Evolutionary conservation across 2,113 vertebrate species (phyloP).

Genomic region (Myanophis thanlyinensis): DNA sequence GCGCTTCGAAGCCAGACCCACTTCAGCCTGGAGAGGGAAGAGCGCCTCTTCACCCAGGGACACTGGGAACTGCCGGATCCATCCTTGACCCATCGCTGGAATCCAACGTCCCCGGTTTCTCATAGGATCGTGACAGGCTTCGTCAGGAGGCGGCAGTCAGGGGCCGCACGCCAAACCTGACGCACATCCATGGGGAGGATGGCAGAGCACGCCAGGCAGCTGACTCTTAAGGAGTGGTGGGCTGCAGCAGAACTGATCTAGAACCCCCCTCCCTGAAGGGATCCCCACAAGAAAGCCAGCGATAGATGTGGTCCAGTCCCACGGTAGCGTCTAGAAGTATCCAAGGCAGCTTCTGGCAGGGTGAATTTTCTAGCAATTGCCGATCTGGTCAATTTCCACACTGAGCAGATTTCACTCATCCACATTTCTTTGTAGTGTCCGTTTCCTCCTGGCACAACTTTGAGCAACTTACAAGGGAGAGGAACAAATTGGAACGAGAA

Average conservation of each 20-base stretch:
- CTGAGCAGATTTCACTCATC: background rate
- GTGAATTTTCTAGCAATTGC: background rate
- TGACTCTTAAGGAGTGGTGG: accelerated
- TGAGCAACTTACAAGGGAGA: background rate
- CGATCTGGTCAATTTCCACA: background rate
- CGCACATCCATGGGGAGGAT: background rate
- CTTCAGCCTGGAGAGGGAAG: background rate
- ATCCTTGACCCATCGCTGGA: background rate
- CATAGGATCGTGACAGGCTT: background rate
- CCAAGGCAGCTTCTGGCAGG: background rate
- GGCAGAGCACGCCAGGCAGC: accelerated
- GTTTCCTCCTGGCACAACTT: background rate
- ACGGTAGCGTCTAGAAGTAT: background rate
- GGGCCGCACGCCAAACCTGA: background rate
- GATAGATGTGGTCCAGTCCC: background rate
- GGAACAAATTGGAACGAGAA: background rate
- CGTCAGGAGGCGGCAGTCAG: background rate
- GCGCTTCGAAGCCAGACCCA: background rate
- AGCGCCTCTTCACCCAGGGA: background rate
- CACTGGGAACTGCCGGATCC: background rate
- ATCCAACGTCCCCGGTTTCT: background rate
- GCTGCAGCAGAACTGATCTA: background rate
- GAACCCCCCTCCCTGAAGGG: background rate
- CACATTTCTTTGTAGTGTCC: background rate
- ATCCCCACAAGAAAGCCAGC: accelerated